These are phyloP conservation scores for Drosophila histrio DNA, from an alignment of 2,888 invertebrate species.

Conservation along the genomic window DNA sequence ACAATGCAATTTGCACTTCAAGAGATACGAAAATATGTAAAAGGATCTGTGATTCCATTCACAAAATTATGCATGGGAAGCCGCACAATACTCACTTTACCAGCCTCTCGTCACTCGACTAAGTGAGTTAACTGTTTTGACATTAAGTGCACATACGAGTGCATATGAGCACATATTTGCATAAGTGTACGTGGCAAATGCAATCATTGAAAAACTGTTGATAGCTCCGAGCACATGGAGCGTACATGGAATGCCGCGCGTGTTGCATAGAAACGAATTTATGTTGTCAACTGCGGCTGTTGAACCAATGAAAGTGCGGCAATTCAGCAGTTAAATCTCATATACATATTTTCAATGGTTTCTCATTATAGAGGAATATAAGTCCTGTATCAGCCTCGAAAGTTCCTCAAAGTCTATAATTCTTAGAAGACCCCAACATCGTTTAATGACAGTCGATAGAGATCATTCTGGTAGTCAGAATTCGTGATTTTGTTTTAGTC, in stretches of 20 bases:
- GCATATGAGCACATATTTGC: slow-evolving; percentile 36
- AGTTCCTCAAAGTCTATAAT: not conserved
- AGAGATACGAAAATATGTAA: not conserved
- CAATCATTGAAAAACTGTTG: slow-evolving; percentile 16
- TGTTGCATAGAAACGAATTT: slow-evolving; percentile 15
- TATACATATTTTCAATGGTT: not conserved
- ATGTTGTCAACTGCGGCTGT: slow-evolving; percentile 20
- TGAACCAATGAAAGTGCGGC: slow-evolving; percentile 1
- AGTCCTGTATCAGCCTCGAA: not conserved
- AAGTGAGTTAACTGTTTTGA: slow-evolving; percentile 60
- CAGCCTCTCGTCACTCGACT: slow-evolving; percentile 15
- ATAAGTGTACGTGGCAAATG: slow-evolving; percentile 45
- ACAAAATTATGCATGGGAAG: not conserved
- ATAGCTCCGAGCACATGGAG: slow-evolving; percentile 15
- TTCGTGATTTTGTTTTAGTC: no score
- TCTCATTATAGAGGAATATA: not conserved
- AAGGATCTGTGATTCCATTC: slow-evolving; percentile 34
- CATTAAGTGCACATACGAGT: slow-evolving; percentile 59
- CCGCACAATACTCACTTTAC: not conserved
- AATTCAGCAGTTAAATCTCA: not conserved
- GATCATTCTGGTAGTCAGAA: not conserved
- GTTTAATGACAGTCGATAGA: not conserved
- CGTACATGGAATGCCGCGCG: slow-evolving; percentile 48
- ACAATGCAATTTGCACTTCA: slow-evolving; percentile 21
- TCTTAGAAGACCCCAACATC: not conserved